Evolutionary conservation across 30 jellyfish, hydroid and myxozoan species (phyloP).

Genomic region (Cassiopea xamachana): DNA sequence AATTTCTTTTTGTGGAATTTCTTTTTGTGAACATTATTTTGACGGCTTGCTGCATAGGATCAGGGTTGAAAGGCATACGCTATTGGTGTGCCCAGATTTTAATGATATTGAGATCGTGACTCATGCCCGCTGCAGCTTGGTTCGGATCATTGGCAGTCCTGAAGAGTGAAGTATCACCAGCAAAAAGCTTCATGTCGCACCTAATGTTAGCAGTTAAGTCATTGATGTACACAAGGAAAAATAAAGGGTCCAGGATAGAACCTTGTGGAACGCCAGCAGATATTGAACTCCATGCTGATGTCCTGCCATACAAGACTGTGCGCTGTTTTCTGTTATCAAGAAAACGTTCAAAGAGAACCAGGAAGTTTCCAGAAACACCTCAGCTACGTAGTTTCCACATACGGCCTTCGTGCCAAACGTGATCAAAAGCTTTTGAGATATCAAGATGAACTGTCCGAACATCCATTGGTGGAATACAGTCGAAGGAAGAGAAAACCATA

Average conservation of each 20-base stretch:
- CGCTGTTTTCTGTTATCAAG: not conserved
- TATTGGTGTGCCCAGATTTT: not conserved
- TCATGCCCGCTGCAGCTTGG: not conserved
- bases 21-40: not conserved
- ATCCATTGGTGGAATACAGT: constrained; percentile 62
- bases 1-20: not conserved
- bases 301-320: not conserved
- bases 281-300: not conserved
- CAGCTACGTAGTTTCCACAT: not conserved
- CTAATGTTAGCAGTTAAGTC: not conserved
- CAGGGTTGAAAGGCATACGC: not conserved
- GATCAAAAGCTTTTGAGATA: constrained; percentile 71
- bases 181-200: not conserved
- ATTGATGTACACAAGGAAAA: not conserved
- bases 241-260: not conserved
- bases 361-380: constrained; percentile 4
- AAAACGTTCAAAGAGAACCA: not conserved
- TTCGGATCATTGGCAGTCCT: not conserved
- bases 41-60: not conserved
- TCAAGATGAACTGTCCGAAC: constrained; percentile 43
- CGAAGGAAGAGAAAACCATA: constrained; percentile 41
- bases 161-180: not conserved
- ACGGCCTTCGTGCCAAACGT: constrained; percentile 47
- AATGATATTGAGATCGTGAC: not conserved
- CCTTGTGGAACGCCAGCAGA: constrained; percentile 3